Conservation (phyloP, 2,888 invertebrate genomes). For the Chrysina gloriosa region DNA sequence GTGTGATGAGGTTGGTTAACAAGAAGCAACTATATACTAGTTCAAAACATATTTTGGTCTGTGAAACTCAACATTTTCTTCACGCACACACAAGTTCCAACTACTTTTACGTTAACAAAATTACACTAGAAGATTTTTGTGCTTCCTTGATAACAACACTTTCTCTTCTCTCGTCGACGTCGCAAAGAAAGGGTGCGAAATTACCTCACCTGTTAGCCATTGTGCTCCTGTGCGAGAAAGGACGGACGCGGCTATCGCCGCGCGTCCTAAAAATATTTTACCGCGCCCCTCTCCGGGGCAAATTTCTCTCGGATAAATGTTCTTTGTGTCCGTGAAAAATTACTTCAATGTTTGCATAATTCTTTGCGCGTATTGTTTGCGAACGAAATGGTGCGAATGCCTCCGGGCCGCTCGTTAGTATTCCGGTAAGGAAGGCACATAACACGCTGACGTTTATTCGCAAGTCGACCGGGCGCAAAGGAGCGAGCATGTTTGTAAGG, state of each 20-base stretch:
- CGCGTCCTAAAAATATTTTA: constrained; percentile 20
- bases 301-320: constrained; percentile 42
- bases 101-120: too few species aligned
- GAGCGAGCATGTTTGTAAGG: constrained; percentile 16
- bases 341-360: constrained; percentile 55
- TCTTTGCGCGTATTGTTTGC: constrained; percentile 55
- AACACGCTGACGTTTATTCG: constrained; percentile 45
- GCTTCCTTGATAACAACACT: too few species aligned
- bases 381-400: constrained; percentile 54
- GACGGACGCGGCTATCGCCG: background rate
- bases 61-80: too few species aligned
- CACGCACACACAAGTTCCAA: too few species aligned
- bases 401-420: constrained; percentile 54
- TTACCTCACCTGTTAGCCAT: constrained; percentile 7
- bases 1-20: too few species aligned
- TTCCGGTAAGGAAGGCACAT: constrained; percentile 48
- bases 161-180: background rate
- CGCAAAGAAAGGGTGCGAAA: background rate
- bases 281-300: background rate
- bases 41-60: too few species aligned
- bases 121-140: too few species aligned
- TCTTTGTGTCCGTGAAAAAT: constrained; percentile 48
- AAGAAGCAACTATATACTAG: too few species aligned
- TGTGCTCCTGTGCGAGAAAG: background rate
- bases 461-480: constrained; percentile 37